Evolutionary conservation across 1,140 invertebrate genomes (phyloP).

Genomic region (Zophobas atratus): DNA sequence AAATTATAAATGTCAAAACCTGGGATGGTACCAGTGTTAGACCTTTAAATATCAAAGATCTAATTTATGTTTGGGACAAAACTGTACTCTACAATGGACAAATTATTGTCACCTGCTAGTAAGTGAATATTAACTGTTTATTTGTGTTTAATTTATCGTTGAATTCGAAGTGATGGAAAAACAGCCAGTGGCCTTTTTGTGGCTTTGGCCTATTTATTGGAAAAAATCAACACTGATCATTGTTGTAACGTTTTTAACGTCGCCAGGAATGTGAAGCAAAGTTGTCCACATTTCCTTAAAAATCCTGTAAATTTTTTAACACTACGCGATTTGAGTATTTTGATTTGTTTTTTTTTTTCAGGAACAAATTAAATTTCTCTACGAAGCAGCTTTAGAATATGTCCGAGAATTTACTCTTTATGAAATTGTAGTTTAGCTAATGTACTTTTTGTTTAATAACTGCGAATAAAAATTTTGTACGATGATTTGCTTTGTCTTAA

Average conservation of each 20-base stretch:
- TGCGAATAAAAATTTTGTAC: too few relatives aligned
- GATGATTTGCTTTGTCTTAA: too few relatives aligned
- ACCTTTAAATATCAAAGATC: background rate
- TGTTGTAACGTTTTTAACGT: constrained; percentile 65
- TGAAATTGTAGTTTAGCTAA: too few relatives aligned
- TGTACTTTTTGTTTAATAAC: too few relatives aligned
- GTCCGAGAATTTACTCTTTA: constrained; percentile 54
- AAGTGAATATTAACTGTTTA: constrained; percentile 7
- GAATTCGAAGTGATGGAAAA: constrained; percentile 62
- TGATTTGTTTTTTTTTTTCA: constrained; percentile 51
- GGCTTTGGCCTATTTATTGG: constrained; percentile 64
- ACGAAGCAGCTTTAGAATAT: constrained; percentile 61
- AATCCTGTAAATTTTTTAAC: background rate
- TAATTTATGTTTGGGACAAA: constrained; percentile 9
- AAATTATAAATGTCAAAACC: constrained; percentile 2
- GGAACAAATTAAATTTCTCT: constrained; percentile 50
- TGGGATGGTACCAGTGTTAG: background rate
- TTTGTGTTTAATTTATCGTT: constrained; percentile 8
- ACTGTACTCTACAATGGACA: background rate
- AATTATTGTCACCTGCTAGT: constrained; percentile 39
- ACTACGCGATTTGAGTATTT: background rate
- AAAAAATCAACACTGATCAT: constrained; percentile 67
- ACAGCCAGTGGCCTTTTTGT: constrained; percentile 65
- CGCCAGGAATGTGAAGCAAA: constrained; percentile 62
- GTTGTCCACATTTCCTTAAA: constrained; percentile 63